Evolutionary conservation across 2,113 vertebrate genomes (phyloP), one percentile per base, ranked within the genome.

Genomic region (Plotosus lineatus): DNA sequence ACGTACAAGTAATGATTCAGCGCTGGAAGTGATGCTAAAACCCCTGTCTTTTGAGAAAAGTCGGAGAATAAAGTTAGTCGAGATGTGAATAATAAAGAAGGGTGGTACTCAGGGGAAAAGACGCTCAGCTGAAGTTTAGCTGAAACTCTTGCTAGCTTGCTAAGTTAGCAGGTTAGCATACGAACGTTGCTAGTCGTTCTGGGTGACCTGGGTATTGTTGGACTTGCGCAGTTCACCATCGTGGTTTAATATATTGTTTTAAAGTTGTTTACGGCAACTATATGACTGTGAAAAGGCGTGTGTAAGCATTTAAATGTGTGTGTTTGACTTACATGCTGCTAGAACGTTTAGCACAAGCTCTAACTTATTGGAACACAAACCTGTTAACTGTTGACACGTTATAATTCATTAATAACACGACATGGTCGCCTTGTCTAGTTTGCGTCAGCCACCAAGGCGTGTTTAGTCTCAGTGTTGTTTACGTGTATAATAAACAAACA

Each of bases 161-260:
- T 84, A 84, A n/a, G 44, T 78, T 58, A 50, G 78, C 78, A 28
- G 48, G 79, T 40, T 53, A 81, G 58, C 79, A 60, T 33, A 21
- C 6, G 33, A 48, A 53, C 42, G 78, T 48, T 65, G 46, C 79
- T 75, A 65, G 56, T 58, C 42, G 17, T 23, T 4, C 58, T n/a
- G 15, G 31, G 19, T 75, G 69, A 75, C 33, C 44, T 63, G 46
- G 9, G 40, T 8, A 19, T 48, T 48, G 31, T 0, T 19, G 40
- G 26, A 33, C 6, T 71, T 48, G 68, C 15, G 68, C 46, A 31
- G 33, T 50, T 72, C 15, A 50, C 6, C 46, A 28, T 2, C 44
- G 12, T 10, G 31, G 11, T 6, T 69, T 21, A 21, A 69, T 42
- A 8, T 42, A n/a, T 26, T 19, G 10, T 3, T 73, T 38, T 10